Conservation (phyloP, 1,140 invertebrate species). For the Elysia chlorotica region DNA sequence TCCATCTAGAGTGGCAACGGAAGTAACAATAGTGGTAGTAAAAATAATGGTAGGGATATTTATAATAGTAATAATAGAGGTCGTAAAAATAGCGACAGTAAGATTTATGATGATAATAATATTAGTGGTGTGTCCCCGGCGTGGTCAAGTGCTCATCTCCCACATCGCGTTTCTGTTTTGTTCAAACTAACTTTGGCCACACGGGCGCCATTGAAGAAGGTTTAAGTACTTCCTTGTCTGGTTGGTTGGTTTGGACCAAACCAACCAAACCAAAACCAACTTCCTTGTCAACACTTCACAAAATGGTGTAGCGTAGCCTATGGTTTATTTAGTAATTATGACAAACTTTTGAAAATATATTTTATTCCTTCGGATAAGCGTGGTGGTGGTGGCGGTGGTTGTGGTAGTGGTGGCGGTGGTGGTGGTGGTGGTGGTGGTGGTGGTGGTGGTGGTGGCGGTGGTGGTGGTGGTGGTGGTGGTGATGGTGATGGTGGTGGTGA, state of each 20-base stretch:
- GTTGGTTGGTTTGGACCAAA: neutral
- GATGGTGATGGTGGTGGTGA: constrained; percentile 1
- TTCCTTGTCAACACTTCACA: neutral
- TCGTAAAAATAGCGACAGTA: too few species aligned
- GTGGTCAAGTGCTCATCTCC: too few species aligned
- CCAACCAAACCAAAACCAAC: neutral
- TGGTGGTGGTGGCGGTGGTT: neutral
- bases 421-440: constrained; percentile 10
- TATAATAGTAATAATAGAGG: too few species aligned
- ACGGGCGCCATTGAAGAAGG: neutral
- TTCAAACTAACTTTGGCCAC: too few species aligned
- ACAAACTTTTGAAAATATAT: neutral
- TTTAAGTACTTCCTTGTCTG: neutral
- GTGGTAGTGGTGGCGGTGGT: constrained; percentile 1
- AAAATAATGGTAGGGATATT: too few species aligned
- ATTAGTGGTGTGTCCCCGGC: too few species aligned
- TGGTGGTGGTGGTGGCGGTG: constrained; percentile 6
- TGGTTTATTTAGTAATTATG: neutral
- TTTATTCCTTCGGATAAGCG: neutral
- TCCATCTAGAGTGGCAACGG: too few species aligned
- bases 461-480: constrained; percentile 10
- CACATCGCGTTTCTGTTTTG: too few species aligned
- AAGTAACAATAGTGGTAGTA: too few species aligned
- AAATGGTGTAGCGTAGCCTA: neutral
- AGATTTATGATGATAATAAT: too few species aligned